Evolutionary conservation across 2,113 vertebrate genomes (phyloP), one percentile per base, ranked within the genome.

Genomic region (Leptosomus discolor): DNA sequence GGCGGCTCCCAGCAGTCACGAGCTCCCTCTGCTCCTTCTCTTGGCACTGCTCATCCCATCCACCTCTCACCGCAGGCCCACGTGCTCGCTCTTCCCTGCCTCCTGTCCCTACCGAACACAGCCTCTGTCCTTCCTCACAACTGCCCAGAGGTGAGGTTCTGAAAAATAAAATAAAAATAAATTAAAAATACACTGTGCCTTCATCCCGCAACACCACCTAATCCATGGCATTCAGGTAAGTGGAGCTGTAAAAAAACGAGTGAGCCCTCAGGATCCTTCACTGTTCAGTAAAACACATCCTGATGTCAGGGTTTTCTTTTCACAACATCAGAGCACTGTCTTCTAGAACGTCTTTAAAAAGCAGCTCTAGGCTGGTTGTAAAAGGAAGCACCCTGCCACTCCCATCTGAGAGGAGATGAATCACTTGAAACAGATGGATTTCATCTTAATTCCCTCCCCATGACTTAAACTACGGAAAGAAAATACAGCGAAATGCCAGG

Each of bases 381-480:
- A 75, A 92, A 92, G 73, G 91, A 91, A 92, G 94, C 83, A 79
- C 51, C 56, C 91, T 68, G 92, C 92, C 95, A 84, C 92, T 96
- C 96, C 96, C 95, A 89, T 64, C 56, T 56, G 76, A 69, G 60
- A 82, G 57, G 61, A 80, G 90, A 93, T 96, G 90, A 97, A 97
- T 97, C 95, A 97, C 86, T 95, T 26, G 9, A 78, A 97, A 92
- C 86, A 92, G 91, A 96, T 0, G 41, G 89, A 94, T 94, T 92
- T 94, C 57, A 89, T 94, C 90, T 92, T 76, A 81, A 86, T 94
- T 95, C 89, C 53, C 91, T 93, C 64, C 69, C 51, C 17, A 19
- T 89, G 85, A 85, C 89, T 95, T 85, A 43, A 80, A 36, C 73
- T 30, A 57, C 11, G 86, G 91, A 60, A 94, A 68, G 65, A 79